Base-by-base conservation (phyloP, 2,888 invertebrate species). In the Rhagonycha lutea region DNA sequence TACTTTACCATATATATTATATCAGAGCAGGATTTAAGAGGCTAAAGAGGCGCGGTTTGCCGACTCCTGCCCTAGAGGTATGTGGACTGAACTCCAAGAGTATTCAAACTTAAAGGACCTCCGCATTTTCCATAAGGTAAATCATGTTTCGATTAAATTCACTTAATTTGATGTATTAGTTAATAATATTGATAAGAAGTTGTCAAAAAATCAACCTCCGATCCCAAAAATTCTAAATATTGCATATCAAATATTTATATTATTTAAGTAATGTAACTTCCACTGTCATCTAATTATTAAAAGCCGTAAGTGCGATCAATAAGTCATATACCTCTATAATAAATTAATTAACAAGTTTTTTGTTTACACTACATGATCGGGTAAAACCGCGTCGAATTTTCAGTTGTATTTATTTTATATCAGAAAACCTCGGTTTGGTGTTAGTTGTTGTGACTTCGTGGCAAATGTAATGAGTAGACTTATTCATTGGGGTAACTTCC, bases 401-500 rank as follows among this genome's bases (percentile, higher is more conserved):
- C 60, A 18, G 24, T 32, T 68, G 70, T 65, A 68, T 71, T 28
- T 63, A 29, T 47, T 14, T 18, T 28, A n/a, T 32, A 24, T 69
- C 77, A 70, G 68, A 70, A 68, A 76, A 69, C 32, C 68, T 77
- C 74, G 77, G 71, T 68, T 63, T 78, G 79, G 79, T 80, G 75
- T 72, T 63, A 70, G 74, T 79, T 80, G 78, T 82, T 82, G 82
- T 85, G 86, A 86, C 86, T 86, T 86, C 82, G 83, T 84, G 86
- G 83, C 86, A 81, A 74, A 81, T 81, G 83, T 86, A 86, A 86
- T 86, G 86, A 86, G 85, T 85, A 83, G 84, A 86, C 86, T 85
- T 86, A 86, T 86, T 86, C 86, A 86, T 86, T 86, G 85, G 85
- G 84, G 83, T 82, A 82, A 82, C 82, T 79, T 80, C 86, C 86